phyloP scores from a whole-genome alignment of 2,888 invertebrate species.

The Aphodius granarius region DNA sequence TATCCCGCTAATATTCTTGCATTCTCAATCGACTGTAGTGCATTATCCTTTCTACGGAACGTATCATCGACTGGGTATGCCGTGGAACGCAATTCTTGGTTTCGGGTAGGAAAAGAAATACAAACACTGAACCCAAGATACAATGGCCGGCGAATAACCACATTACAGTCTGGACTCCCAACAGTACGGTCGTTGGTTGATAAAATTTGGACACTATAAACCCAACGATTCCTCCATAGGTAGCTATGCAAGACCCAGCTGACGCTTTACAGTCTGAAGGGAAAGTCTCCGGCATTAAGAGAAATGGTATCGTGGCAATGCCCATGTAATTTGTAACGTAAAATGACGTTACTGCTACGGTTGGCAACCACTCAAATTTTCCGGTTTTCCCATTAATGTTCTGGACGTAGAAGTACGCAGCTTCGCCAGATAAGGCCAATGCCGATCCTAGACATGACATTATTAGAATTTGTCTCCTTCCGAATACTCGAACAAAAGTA shows the following conservation, averaged over 20 bases:
- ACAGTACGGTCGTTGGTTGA: conserved; percentile 58
- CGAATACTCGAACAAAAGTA: conserved; percentile 57
- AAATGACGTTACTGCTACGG: conserved; percentile 60
- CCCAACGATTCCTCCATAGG: conserved; percentile 60
- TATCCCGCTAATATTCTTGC: neutral
- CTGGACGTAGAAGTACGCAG: conserved; percentile 60
- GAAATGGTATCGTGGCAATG: conserved; percentile 62
- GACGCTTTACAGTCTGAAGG: conserved; percentile 64
- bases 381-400: conserved; percentile 51
- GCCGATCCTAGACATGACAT: conserved; percentile 60
- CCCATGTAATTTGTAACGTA: conserved; percentile 62
- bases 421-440: conserved; percentile 56
- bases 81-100: conserved; percentile 50
- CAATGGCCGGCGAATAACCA: conserved; percentile 60
- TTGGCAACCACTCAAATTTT: conserved; percentile 56
- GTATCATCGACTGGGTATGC: neutral
- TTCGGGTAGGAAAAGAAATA: conserved; percentile 62
- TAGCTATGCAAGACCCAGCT: conserved; percentile 61
- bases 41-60: neutral
- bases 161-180: conserved; percentile 62
- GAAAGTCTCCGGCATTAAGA: conserved; percentile 66
- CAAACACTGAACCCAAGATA: conserved; percentile 60
- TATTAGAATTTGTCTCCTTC: conserved; percentile 59
- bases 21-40: neutral
- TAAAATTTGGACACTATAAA: conserved; percentile 64